Base-by-base conservation (phyloP, 2,888 invertebrate genomes). In the Harpagoxenus sublaevis region DNA sequence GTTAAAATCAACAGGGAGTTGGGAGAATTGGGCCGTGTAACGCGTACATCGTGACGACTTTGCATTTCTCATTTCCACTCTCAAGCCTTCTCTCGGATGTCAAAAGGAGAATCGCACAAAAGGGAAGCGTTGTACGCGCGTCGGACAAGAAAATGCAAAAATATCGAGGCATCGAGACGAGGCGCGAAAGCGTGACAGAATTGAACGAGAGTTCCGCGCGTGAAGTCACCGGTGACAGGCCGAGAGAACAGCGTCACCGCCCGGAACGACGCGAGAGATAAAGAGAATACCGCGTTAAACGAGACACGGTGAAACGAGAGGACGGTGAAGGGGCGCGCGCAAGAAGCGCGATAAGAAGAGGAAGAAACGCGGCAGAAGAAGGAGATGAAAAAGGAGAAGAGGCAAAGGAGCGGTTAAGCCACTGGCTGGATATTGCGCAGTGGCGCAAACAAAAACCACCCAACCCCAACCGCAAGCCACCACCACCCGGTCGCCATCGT, bases 391-490 rank as follows among this genome's bases (percentile, higher is more conserved):
- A 77, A 65, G 62, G 66, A 31, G 68, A 73, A 42, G 45, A 71
- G 63, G 66, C 31, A n/a, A 39, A 65, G 60, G 65, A 66, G 45
- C 63, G 88, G 89, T 89, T 89, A 84, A 89, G 90, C 87, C 87
- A 88, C 91, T 85, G 88, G 89, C 88, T 88, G 83, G 89, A 91
- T 92, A 92, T 92, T 91, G 92, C 91, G 89, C 92, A 88, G 88
- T 89, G 90, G 86, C 91, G 92, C 92, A 92, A 92, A 92, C 92
- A 92, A 92, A 92, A 92, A 92, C 92, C 91, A 87, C 87, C 91
- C 91, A 89, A 62, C 82, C 48, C 79, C 70, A 70, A 60, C 57
- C 60, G 53, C 53, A 75, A 48, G 10, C 73, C 88, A 82, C 79
- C 86, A 63, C 68, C 35, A 35, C 35, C 35, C 35, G 5, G 35